Evolutionary conservation across 2,888 invertebrate genomes (phyloP), one percentile per base, ranked within the genome.

Genomic region (Leptopilina myrica): DNA sequence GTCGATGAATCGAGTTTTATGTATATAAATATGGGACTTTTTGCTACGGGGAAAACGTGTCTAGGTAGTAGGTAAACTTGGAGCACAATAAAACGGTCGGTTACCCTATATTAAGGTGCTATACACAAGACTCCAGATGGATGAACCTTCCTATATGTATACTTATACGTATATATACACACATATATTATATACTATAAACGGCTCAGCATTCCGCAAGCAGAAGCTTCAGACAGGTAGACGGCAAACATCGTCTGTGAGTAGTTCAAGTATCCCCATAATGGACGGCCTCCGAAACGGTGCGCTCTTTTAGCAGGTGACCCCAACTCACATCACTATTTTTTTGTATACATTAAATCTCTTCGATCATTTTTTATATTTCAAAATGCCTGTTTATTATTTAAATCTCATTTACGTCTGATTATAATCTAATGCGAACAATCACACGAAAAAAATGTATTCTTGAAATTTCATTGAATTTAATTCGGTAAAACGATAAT

Each of bases 221-320:
- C 81, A 80, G 83, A 82, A 85, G 85, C 83, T 80, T 82, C 84
- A 81, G 86, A 84, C 86, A 87, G 87, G 86, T 87, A 86, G 85
- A 89, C 82, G 86, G 87, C 85, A 86, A 87, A 87, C 85, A 81
- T 85, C 85, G 87, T 85, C 78, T 78, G 82, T 83, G 84, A 85
- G 83, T 79, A 86, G 81, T 83, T 82, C 77, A 85, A 86, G 86
- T 86, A 86, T 86, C 83, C 85, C 85, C 84, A 85, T 87, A 87
- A 88, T 87, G 86, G 80, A 86, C 83, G 80, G 78, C 80, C 82
- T 81, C 79, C 81, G 83, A 87, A 88, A 86, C 84, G 85, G 76
- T 75, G 43, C 64, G 64, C 80, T 81, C 76, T 79, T 81, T 78
- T 79, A 78, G 82, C 83, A 83, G 81, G 80, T 82, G 84, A 82